Conservation (phyloP, 1,140 invertebrate species). For the Aphelenchoides avenae region DNA sequence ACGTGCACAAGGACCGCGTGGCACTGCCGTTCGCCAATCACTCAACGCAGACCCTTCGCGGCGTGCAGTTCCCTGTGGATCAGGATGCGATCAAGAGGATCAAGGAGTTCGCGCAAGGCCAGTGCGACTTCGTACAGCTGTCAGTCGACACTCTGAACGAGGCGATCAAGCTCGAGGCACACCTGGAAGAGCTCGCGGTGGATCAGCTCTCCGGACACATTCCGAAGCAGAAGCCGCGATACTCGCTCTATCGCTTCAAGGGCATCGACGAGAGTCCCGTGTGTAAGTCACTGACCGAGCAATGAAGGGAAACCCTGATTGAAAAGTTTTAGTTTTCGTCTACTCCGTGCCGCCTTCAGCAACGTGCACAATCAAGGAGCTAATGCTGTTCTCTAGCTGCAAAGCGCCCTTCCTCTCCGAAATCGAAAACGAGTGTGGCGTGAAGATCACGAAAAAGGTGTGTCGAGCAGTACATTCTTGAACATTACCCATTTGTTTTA, state of each 20-base stretch:
- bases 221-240: constrained; percentile 52
- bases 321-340: constrained; percentile 58
- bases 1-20: constrained; percentile 39
- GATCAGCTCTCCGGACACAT: constrained; percentile 41
- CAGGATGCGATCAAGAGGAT: constrained; percentile 74
- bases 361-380: constrained; percentile 56
- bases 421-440: constrained; percentile 43
- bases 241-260: constrained; percentile 51
- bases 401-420: constrained; percentile 53
- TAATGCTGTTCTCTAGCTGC: constrained; percentile 56
- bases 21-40: constrained; percentile 33
- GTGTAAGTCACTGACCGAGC: constrained; percentile 34
- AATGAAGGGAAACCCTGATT: background rate
- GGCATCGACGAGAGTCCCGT: constrained; percentile 33
- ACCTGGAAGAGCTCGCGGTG: constrained; percentile 27
- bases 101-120: constrained; percentile 62
- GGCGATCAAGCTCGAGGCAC: constrained; percentile 55
- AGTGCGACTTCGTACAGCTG: constrained; percentile 68
- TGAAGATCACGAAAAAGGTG: constrained; percentile 56
- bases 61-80: constrained; percentile 85
- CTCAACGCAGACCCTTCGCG: constrained; percentile 66
- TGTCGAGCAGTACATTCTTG: constrained; percentile 5
- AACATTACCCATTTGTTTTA: constrained; percentile 23
- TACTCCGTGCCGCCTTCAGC: constrained; percentile 56
- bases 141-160: constrained; percentile 56